Percentiles rank a stretch among this genome's conserved stretches.
These are phyloP conservation scores for Notospermus geniculatus DNA, from an alignment of 1,140 invertebrate genomes.

Conservation along the genomic window DNA sequence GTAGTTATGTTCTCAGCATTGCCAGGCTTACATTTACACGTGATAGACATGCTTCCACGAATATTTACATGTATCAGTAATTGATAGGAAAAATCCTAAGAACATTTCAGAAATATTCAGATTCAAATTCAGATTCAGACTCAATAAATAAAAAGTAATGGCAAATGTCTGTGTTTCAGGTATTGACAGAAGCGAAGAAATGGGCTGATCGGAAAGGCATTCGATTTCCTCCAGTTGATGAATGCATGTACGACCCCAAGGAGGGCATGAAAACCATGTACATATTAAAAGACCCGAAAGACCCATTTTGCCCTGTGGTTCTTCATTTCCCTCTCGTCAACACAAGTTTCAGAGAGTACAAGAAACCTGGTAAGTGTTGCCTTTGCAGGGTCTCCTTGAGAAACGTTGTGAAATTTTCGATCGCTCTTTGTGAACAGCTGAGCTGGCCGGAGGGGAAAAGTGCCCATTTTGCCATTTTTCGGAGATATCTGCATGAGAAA, in stretches of 20 bases:
- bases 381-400: too few relatives aligned
- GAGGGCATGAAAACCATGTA: slow-evolving; percentile 57
- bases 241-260: slow-evolving; percentile 47
- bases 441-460: too few relatives aligned
- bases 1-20: background rate
- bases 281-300: slow-evolving; percentile 56
- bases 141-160: background rate
- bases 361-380: slow-evolving; percentile 55
- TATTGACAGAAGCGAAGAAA: slow-evolving; percentile 56
- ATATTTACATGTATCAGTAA: background rate
- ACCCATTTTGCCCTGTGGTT: slow-evolving; percentile 56
- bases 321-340: slow-evolving; percentile 59
- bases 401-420: too few relatives aligned
- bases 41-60: background rate
- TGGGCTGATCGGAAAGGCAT: slow-evolving; percentile 57
- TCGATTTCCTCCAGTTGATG: slow-evolving; percentile 57
- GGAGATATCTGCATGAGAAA: too few relatives aligned
- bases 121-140: too few relatives aligned
- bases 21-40: background rate
- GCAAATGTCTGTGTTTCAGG: slow-evolving; percentile 36
- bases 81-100: background rate
- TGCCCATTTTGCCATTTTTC: too few relatives aligned
- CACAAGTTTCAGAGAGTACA: slow-evolving; percentile 53
- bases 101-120: background rate
- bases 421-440: too few relatives aligned